Conservation (phyloP, 2,888 invertebrate species). For the Cerastis leucographa region DNA sequence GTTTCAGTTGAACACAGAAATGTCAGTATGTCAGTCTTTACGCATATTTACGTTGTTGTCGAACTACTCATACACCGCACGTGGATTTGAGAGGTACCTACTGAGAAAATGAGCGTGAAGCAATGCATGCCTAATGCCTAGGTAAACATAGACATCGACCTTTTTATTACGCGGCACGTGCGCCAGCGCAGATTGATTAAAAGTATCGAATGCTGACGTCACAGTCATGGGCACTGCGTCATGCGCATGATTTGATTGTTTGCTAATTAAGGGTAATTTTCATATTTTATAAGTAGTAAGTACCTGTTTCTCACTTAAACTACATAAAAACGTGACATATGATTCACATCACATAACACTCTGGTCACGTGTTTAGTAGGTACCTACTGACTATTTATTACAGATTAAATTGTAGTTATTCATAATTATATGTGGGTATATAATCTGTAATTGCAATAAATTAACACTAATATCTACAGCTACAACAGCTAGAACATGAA, state of each 20-base stretch:
- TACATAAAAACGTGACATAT: slow-evolving; percentile 15
- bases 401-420: neutral
- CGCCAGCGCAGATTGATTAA: slow-evolving; percentile 52
- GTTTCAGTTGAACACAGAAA: neutral
- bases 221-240: slow-evolving; percentile 31
- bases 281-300: neutral
- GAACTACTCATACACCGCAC: slow-evolving; percentile 32
- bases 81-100: slow-evolving; percentile 38
- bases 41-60: slow-evolving; percentile 16
- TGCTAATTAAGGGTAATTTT: slow-evolving; percentile 38
- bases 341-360: neutral
- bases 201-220: slow-evolving; percentile 58
- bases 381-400: neutral
- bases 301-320: slow-evolving; percentile 2
- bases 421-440: neutral
- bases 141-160: slow-evolving; percentile 58
- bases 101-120: slow-evolving; percentile 54
- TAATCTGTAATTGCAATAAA: neutral
- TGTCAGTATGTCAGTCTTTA: slow-evolving; percentile 1
- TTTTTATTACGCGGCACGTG: slow-evolving; percentile 52
- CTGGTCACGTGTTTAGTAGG: neutral
- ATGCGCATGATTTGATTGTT: slow-evolving; percentile 30
- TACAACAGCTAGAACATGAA: neutral
- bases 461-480: no score
- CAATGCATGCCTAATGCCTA: slow-evolving; percentile 41